Evolutionary conservation across 2,113 vertebrate genomes (phyloP).

Genomic region (Dasyornis broadbenti): DNA sequence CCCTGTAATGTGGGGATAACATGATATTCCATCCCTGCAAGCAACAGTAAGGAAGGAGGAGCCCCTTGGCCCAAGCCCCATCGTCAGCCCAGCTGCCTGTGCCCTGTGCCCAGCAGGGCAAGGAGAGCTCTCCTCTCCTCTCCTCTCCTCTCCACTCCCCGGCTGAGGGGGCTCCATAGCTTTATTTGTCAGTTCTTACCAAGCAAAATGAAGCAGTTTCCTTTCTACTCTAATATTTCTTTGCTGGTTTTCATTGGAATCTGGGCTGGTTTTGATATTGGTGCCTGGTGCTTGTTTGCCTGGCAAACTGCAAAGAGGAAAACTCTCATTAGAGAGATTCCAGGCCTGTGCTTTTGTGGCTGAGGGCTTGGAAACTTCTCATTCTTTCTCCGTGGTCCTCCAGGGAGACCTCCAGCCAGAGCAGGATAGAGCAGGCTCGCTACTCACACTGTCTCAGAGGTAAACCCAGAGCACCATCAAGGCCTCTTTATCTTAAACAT

Average conservation of each 20-base stretch:
- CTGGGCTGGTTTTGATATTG: conserved; percentile 33
- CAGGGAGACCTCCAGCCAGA: conserved; percentile 14
- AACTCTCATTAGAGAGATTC: conserved; percentile 42
- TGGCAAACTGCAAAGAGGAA: conserved; percentile 43
- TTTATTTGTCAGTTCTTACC: background rate
- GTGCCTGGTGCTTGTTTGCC: conserved; percentile 39
- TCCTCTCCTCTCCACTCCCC: background rate
- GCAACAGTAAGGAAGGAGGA: background rate
- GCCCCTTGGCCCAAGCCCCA: background rate
- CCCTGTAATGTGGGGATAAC: background rate
- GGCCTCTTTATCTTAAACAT: background rate
- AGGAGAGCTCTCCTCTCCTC: background rate
- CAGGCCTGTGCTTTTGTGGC: conserved; percentile 33
- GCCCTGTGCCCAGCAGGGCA: background rate
- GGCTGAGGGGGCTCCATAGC: background rate
- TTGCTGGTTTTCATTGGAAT: conserved; percentile 34
- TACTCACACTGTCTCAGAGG: rapidly evolving
- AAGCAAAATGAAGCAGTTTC: background rate
- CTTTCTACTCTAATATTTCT: background rate
- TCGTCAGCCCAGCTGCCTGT: background rate
- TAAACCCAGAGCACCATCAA: background rate
- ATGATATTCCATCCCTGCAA: background rate
- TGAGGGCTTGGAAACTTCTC: conserved; percentile 46
- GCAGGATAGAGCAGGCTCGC: background rate
- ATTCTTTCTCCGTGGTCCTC: background rate